These are phyloP conservation scores for Hormaphis cornu DNA, from an alignment of 1,140 invertebrate genomes.

Conservation along the genomic window DNA sequence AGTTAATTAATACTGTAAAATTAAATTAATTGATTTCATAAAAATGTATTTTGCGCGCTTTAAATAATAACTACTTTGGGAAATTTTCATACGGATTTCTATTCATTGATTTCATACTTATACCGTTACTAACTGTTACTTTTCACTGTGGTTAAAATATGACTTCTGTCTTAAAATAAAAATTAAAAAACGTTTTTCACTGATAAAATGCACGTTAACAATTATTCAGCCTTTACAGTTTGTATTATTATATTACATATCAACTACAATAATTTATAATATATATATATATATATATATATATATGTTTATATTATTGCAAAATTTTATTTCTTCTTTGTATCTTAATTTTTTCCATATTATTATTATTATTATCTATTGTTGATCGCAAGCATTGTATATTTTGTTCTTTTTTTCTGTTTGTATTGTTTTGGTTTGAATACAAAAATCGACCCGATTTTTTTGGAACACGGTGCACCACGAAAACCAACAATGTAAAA, in stretches of 20 bases:
- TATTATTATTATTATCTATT: slow-evolving; percentile 31
- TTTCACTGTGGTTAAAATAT: too few relatives aligned
- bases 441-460: slow-evolving; percentile 31
- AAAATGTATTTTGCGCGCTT: too few relatives aligned
- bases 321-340: slow-evolving; percentile 33
- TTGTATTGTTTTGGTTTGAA: slow-evolving; percentile 33
- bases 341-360: slow-evolving; percentile 32
- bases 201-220: too few relatives aligned
- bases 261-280: background rate
- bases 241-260: background rate
- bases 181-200: too few relatives aligned
- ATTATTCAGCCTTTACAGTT: too few relatives aligned
- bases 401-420: slow-evolving; percentile 32
- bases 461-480: slow-evolving; percentile 32
- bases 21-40: too few relatives aligned
- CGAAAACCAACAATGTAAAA: slow-evolving; percentile 31
- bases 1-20: too few relatives aligned
- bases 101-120: too few relatives aligned
- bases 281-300: background rate
- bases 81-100: too few relatives aligned
- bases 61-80: too few relatives aligned
- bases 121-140: too few relatives aligned
- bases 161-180: too few relatives aligned
- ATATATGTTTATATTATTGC: slow-evolving; percentile 24
- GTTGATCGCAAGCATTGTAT: slow-evolving; percentile 31